Conservation (phyloP, 2,888 invertebrate genomes). For the Helobdella robusta region DNA sequence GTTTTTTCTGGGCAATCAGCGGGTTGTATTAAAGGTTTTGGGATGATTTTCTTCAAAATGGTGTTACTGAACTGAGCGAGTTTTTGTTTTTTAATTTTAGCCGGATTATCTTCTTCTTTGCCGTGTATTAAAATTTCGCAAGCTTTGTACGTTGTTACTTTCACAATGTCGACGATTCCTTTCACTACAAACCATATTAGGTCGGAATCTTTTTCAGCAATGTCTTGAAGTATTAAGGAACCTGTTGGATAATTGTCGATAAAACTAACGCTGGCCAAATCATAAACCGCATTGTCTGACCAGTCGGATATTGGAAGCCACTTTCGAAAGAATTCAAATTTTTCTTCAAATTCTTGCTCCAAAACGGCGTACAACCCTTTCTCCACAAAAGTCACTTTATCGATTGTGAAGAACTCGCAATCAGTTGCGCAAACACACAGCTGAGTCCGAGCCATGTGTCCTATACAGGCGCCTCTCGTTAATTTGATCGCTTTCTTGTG, state of each 20-base stretch:
- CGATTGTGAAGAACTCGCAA: constrained; percentile 12
- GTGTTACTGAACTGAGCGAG: not conserved
- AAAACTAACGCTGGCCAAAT: constrained; percentile 10
- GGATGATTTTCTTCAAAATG: not conserved
- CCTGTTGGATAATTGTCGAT: constrained; percentile 11
- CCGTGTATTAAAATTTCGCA: not conserved
- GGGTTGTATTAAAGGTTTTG: no score
- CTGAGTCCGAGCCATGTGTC: not conserved
- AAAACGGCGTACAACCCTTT: constrained; percentile 1
- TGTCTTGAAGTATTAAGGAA: not conserved
- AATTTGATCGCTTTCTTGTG: not conserved
- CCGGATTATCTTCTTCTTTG: not conserved
- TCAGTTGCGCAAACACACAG: constrained; percentile 17
- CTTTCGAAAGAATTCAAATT: constrained; percentile 14
- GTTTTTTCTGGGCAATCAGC: no score
- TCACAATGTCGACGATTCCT: constrained; percentile 16
- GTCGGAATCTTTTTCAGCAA: not conserved
- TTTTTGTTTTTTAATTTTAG: not conserved
- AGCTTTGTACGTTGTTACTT: not conserved
- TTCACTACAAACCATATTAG: constrained; percentile 7
- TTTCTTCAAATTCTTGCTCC: constrained; percentile 7
- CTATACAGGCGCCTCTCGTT: not conserved
- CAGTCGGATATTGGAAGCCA: constrained; percentile 6
- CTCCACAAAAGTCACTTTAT: not conserved
- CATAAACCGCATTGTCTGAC: constrained; percentile 17